These are phyloP conservation scores for Agrotis segetum DNA, from an alignment of 2,888 invertebrate species.

Conservation along the genomic window DNA sequence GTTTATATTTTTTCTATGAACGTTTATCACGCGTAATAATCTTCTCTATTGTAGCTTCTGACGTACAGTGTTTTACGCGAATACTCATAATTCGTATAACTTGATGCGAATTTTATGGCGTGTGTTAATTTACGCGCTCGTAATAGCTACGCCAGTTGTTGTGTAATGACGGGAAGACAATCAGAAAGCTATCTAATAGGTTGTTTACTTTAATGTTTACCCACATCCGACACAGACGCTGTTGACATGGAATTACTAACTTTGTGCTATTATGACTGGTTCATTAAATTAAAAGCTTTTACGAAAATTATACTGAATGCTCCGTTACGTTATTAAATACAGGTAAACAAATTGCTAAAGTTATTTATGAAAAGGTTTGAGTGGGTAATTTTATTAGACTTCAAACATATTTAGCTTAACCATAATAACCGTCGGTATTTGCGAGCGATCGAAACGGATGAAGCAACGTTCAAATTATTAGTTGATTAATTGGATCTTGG, in stretches of 20 bases:
- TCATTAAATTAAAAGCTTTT: slow-evolving; percentile 40
- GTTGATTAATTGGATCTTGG: slow-evolving; percentile 71
- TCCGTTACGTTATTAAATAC: neutral
- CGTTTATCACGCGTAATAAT: slow-evolving; percentile 66
- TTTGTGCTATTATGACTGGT: slow-evolving; percentile 49
- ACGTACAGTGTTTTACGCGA: slow-evolving; percentile 64
- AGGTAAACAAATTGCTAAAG: neutral
- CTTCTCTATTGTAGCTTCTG: slow-evolving; percentile 69
- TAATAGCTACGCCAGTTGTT: slow-evolving; percentile 57
- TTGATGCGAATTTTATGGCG: slow-evolving; percentile 69
- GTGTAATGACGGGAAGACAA: slow-evolving; percentile 63
- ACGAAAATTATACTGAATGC: slow-evolving; percentile 12
- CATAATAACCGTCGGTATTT: slow-evolving; percentile 35
- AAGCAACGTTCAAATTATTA: slow-evolving; percentile 68
- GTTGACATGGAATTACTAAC: slow-evolving; percentile 52
- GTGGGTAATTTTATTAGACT: neutral
- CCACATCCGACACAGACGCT: slow-evolving; percentile 49
- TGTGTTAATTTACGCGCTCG: slow-evolving; percentile 69
- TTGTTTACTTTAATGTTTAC: slow-evolving; percentile 52
- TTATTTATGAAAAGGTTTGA: neutral
- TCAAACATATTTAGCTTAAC: slow-evolving; percentile 10
- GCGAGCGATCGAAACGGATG: slow-evolving; percentile 60
- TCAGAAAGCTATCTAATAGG: slow-evolving; percentile 60
- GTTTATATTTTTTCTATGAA: slow-evolving; percentile 58
- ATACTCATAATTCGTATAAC: slow-evolving; percentile 66